These are phyloP conservation scores for Ellobium chinense DNA, from an alignment of 2,888 invertebrate species.

Conservation along the genomic window DNA sequence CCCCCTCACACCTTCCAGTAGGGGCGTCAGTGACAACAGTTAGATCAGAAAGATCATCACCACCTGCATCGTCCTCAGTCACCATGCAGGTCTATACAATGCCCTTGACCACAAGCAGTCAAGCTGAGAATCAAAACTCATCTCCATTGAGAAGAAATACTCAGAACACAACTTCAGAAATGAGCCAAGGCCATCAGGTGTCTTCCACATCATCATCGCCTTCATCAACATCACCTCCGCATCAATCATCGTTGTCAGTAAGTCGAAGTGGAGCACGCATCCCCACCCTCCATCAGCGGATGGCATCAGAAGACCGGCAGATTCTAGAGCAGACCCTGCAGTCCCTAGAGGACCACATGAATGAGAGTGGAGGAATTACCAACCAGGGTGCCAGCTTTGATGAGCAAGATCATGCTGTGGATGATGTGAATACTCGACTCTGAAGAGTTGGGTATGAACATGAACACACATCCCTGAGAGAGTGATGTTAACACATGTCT, in stretches of 20 bases:
- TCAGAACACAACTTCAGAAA: background rate
- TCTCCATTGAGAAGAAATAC: background rate
- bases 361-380: conserved; percentile 25
- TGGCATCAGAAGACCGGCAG: conserved; percentile 37
- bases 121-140: conserved; percentile 14
- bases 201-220: background rate
- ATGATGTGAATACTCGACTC: conserved; percentile 23
- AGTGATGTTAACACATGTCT: no score
- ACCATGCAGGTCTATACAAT: conserved; percentile 21
- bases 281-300: conserved; percentile 30
- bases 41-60: background rate
- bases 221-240: background rate
- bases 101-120: conserved; percentile 12
- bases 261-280: background rate
- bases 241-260: background rate
- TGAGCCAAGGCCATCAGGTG: no score
- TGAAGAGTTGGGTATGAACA: no score
- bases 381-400: conserved; percentile 35
- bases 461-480: no score
- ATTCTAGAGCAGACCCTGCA: conserved; percentile 35
- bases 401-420: conserved; percentile 15
- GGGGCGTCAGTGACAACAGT: background rate
- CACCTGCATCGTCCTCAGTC: conserved; percentile 21
- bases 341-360: conserved; percentile 37
- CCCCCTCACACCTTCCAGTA: conserved; percentile 17